Evolutionary conservation across 1,140 invertebrate genomes (phyloP), one percentile per base, ranked within the genome.

Genomic region (Goniozus legneri): DNA sequence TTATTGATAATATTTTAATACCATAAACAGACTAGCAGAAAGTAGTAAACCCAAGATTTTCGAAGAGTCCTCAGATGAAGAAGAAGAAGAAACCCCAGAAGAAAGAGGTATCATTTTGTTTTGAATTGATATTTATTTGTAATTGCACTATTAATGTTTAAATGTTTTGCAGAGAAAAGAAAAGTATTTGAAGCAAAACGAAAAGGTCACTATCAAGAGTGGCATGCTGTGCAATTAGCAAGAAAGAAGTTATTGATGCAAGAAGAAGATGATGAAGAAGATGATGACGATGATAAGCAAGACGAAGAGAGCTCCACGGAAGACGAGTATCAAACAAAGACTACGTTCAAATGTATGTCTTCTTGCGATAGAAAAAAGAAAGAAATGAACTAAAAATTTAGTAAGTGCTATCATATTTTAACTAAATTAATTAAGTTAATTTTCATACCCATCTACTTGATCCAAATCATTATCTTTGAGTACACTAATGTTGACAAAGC

Each of bases 181-280:
- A 82, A 85, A 66, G 81, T 84, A 49, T 97, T 97, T 69, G 89
- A 95, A 72, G 83, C 86, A 31, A 97, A 97, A 71, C 80, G 95
- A 43, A 97, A 95, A 77, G 84, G 89, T 50, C 97, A 99, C 71
- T 99, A 99, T 75, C 95, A 97, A 73, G 96, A 99, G 73, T 97
- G 92, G 72, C 86, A 94, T 69, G 92, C 92, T 3, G 86, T 97
- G 1, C 90, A 95, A 73, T 72, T 96, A 52, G 92, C 93, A 2
- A 78, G 91, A 57, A 89, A 96, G 74, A 77, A 95, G 44, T 84
- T 97, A 77, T 83, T 91, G 48, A 87, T 95, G 63, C 93, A 96
- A 48, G 87, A 90, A 15, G 91, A 93, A 10, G 91, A 92, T 1
- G 89, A 89, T 2, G 87, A 89, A 0, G 84, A 84, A 2, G 80